These are phyloP conservation scores for Leptinotarsa peninsularis DNA, from an alignment of 2,888 invertebrate species.

Conservation along the genomic window DNA sequence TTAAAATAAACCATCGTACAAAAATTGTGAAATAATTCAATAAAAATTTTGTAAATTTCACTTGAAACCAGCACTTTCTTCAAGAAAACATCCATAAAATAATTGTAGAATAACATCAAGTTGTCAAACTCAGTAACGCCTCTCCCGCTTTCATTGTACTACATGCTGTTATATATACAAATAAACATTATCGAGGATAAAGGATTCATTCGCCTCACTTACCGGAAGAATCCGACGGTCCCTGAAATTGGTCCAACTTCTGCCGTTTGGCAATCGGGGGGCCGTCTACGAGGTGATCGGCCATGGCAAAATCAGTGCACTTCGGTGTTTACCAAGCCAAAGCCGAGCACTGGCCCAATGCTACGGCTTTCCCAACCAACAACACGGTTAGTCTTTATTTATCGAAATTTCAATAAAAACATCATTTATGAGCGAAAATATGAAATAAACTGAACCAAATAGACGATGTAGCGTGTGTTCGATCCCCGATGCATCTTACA, in stretches of 20 bases:
- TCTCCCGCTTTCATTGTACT: slow-evolving; percentile 60
- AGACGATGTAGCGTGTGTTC: slow-evolving; percentile 77
- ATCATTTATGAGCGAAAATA: slow-evolving; percentile 65
- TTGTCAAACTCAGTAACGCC: slow-evolving; percentile 59
- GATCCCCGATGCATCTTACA: slow-evolving; percentile 79
- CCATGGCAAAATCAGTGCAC: slow-evolving; percentile 73
- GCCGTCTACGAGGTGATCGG: slow-evolving; percentile 94
- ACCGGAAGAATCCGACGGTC: slow-evolving; percentile 83
- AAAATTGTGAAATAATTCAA: no score
- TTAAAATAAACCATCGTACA: no score
- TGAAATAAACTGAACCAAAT: slow-evolving; percentile 67
- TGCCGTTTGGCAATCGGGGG: slow-evolving; percentile 94
- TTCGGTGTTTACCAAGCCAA: slow-evolving; percentile 76
- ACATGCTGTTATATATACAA: slow-evolving; percentile 58
- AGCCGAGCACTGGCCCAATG: slow-evolving; percentile 70
- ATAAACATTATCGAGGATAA: slow-evolving; percentile 49
- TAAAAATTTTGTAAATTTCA: no score
- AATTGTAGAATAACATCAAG: slow-evolving; percentile 31
- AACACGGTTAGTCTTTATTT: slow-evolving; percentile 65
- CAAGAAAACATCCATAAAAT: background rate
- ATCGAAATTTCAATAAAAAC: slow-evolving; percentile 64
- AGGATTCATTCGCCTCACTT: slow-evolving; percentile 62
- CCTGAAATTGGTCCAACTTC: slow-evolving; percentile 88
- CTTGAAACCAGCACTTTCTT: background rate
- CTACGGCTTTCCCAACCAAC: slow-evolving; percentile 64